phyloP scores from a whole-genome alignment of 2,888 invertebrate species.

The Theretra japonica region DNA sequence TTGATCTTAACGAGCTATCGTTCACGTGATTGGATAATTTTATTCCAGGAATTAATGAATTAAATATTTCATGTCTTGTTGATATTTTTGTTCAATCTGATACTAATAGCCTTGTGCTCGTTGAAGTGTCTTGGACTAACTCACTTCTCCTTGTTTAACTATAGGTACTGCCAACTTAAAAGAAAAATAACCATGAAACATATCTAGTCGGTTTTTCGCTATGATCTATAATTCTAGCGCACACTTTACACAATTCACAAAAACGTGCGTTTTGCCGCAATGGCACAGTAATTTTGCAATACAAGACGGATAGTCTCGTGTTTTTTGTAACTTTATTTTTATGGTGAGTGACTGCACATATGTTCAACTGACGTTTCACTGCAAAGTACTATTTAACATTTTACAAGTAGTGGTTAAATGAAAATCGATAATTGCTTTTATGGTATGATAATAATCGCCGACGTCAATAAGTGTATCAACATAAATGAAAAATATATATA shows the following conservation, averaged over 20 bases:
- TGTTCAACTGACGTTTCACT: background rate
- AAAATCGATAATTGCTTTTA: constrained; percentile 55
- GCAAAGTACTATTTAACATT: constrained; percentile 29
- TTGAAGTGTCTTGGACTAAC: no score
- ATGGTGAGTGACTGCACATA: background rate
- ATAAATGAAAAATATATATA: background rate
- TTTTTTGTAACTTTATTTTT: background rate
- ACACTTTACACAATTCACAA: constrained; percentile 3
- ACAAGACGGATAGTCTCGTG: background rate
- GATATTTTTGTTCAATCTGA: no score
- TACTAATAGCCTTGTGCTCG: no score
- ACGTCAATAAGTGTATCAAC: constrained; percentile 41
- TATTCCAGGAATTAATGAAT: no score
- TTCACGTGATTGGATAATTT: no score
- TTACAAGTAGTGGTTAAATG: constrained; percentile 38
- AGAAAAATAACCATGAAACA: background rate
- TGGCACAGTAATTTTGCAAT: constrained; percentile 6
- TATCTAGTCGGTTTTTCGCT: background rate
- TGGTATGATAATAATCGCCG: constrained; percentile 44
- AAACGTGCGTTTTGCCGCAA: background rate
- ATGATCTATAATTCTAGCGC: background rate
- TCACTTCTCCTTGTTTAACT: no score
- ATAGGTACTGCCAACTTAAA: background rate
- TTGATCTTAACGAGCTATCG: no score
- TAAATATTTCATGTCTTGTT: no score